Evolutionary conservation across 23 tunicate genomes (phyloP).

Genomic region (Trididemnum nubilum): DNA sequence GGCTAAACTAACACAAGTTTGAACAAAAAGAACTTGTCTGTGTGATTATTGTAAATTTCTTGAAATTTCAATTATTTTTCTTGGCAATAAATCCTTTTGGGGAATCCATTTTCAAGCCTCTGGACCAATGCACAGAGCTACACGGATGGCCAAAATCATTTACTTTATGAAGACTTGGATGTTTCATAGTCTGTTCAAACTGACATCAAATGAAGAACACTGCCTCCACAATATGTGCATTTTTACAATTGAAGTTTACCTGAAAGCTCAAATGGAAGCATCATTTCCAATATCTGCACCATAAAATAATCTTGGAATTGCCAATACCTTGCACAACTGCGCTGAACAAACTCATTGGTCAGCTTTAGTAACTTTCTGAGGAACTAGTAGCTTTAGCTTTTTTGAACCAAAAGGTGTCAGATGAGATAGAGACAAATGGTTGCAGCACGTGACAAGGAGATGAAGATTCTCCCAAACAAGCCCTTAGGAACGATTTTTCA

Average conservation of each 20-base stretch:
- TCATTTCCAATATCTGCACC: too few species aligned
- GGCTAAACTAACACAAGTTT: neutral
- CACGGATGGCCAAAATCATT: constrained; percentile 26
- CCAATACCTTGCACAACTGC: neutral
- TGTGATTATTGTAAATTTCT: constrained; percentile 21
- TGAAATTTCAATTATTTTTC: constrained; percentile 25
- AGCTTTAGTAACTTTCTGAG: too few species aligned
- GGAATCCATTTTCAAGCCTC: constrained; percentile 25
- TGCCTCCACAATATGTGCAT: constrained; percentile 20
- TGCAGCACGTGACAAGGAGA: neutral
- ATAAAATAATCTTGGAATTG: neutral
- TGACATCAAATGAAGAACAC: constrained; percentile 19
- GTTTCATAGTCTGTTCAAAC: constrained; percentile 28
- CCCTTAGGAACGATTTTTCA: neutral
- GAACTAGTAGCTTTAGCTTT: too few species aligned
- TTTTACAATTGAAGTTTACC: constrained; percentile 23
- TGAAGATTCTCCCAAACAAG: constrained; percentile 2
- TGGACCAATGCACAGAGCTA: constrained; percentile 32
- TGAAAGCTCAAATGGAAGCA: constrained; percentile 26
- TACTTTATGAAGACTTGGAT: constrained; percentile 29
- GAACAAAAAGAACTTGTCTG: neutral
- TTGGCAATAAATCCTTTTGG: constrained; percentile 19
- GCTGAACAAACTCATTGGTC: too few species aligned
- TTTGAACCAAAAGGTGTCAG: too few species aligned
- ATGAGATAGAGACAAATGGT: too few species aligned